Evolutionary conservation across 2,797 vertebrate species (phyloP).

Genomic region (Diglossa cyanea): DNA sequence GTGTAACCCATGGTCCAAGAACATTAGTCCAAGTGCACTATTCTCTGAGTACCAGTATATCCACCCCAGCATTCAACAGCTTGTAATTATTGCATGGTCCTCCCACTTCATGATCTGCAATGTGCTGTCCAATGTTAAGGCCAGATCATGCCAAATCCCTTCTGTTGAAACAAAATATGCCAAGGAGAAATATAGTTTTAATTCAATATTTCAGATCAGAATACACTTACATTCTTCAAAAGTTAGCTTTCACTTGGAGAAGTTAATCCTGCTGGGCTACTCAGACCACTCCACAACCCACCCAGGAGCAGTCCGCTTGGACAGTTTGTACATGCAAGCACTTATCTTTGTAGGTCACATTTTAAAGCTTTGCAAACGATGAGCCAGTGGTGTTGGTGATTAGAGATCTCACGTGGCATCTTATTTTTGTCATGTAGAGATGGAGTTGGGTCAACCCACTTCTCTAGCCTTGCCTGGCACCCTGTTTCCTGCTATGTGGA

Average conservation of each 20-base stretch:
- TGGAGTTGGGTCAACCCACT: not conserved
- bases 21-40: not conserved
- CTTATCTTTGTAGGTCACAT: not conserved
- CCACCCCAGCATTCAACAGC: not conserved
- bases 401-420: fast-evolving
- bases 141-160: not conserved
- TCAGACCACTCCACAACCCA: not conserved
- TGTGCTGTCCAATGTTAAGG: not conserved
- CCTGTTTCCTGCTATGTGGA: not conserved
- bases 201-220: not conserved
- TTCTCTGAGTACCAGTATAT: not conserved
- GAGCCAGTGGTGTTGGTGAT: not conserved
- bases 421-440: not conserved
- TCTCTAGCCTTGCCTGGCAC: not conserved
- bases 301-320: not conserved
- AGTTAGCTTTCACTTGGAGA: not conserved
- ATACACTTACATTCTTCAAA: not conserved
- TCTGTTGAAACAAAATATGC: not conserved
- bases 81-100: not conserved
- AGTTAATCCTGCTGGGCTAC: not conserved
- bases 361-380: not conserved
- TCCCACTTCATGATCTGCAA: not conserved
- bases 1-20: not conserved
- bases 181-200: not conserved
- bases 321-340: not conserved